phyloP scores from a whole-genome alignment of 2,113 vertebrate species.

The Ctenodactylus gundi region DNA sequence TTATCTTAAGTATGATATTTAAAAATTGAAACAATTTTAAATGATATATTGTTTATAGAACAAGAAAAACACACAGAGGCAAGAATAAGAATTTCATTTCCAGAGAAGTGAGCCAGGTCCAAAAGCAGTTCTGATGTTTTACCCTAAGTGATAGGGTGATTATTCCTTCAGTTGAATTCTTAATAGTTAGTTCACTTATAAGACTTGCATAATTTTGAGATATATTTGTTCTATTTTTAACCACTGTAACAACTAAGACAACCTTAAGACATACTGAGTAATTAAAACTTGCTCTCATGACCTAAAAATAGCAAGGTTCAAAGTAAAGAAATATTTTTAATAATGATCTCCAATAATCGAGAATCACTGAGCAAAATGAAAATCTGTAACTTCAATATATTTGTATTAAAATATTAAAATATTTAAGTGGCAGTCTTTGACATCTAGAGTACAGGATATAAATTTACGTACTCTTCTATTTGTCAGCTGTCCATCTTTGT shows the following conservation, averaged over 20 bases:
- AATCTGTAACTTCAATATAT: background rate
- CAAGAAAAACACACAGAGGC: background rate
- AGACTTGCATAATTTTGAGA: background rate
- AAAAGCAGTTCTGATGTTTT: background rate
- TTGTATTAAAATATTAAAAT: background rate
- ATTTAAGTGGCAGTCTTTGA: background rate
- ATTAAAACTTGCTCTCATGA: background rate
- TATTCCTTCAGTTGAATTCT: background rate
- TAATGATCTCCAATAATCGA: background rate
- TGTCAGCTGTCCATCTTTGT: background rate
- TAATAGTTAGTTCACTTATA: background rate
- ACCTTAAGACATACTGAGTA: background rate
- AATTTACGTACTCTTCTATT: background rate
- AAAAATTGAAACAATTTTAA: background rate
- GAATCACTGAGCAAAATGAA: background rate
- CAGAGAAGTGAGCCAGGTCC: background rate
- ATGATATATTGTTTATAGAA: background rate
- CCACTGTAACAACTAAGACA: background rate
- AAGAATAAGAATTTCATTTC: background rate
- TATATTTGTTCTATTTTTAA: background rate
- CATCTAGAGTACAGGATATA: background rate
- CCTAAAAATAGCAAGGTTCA: background rate
- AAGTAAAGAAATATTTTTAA: background rate
- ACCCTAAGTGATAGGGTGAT: background rate
- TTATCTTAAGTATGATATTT: background rate